Conservation (phyloP, 2,888 invertebrate genomes). For the Plebejus argus region DNA sequence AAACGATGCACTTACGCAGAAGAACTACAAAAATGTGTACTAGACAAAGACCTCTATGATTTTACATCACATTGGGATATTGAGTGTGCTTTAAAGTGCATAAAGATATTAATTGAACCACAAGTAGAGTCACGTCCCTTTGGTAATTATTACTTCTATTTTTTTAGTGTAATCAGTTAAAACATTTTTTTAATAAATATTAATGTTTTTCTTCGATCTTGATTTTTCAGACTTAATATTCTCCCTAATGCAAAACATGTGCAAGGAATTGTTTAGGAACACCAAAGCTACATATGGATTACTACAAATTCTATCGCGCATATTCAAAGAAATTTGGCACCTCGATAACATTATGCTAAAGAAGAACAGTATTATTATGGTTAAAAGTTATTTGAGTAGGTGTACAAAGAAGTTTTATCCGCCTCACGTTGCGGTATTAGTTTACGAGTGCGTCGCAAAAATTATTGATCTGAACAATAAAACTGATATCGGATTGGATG, state of each 20-base stretch:
- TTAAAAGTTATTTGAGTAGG: constrained; percentile 64
- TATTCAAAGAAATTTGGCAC: constrained; percentile 60
- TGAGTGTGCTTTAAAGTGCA: constrained; percentile 59
- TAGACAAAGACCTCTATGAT: constrained; percentile 61
- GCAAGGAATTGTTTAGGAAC: constrained; percentile 63
- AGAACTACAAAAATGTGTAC: constrained; percentile 62
- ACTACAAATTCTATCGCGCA: constrained; percentile 56
- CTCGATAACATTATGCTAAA: constrained; percentile 48
- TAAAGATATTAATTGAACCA: constrained; percentile 55
- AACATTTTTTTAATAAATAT: not conserved
- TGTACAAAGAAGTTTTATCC: constrained; percentile 65
- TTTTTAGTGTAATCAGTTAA: not conserved
- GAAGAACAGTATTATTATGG: constrained; percentile 70
- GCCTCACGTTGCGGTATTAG: constrained; percentile 61
- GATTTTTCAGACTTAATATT: constrained; percentile 60
- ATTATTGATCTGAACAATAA: constrained; percentile 54
- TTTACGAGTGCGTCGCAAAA: constrained; percentile 68
- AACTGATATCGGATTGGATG: constrained; percentile 49
- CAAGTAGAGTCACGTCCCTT: constrained; percentile 55
- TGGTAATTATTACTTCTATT: constrained; percentile 50
- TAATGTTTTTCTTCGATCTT: not conserved
- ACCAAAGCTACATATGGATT: constrained; percentile 58
- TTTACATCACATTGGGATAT: constrained; percentile 56
- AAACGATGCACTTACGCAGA: constrained; percentile 54
- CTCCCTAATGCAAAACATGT: constrained; percentile 63